Evolutionary conservation across 2,888 invertebrate species (phyloP), one percentile per base, ranked within the genome.

Genomic region (Callyntrura sp.): DNA sequence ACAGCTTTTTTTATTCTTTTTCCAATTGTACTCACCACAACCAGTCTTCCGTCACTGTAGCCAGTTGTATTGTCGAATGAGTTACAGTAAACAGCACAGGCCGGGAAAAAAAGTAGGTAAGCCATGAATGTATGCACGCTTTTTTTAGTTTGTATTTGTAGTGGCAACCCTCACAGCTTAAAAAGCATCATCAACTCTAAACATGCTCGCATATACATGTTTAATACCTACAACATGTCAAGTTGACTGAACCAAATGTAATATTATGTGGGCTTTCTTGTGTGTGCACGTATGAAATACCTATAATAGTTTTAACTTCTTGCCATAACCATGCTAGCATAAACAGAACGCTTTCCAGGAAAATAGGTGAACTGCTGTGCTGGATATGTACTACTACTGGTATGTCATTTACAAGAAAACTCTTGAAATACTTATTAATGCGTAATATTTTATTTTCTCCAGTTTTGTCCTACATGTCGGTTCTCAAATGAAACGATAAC

Each of bases 1-100:
- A 89, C 89, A 89, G 73, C 70, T 48, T 81, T 85, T 35, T 35
- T 85, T 85, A 85, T 88, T 79, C 73, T 68, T 79, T 78, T 89
- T 85, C 73, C 85, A 85, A 85, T 85, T 68, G 79, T 70, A 89
- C 23, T 81, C 79, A 62, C 62, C 81, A 81, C 81, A n/a, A 55
- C 51, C 28, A 83, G 76, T 62, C 76, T 76, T 76, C 48, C 81
- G 87, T 83, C 83, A 84, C 48, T 23, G 68, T 17, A 51, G 55
- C 51, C 51, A 76, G 84, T 78, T 78, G 78, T 78, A 78, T 57
- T 62, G 62, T 62, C 60, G 43, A 81, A 35, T 43, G 62, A 17
- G 14, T 20, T 76, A 12, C 17, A 20, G 8, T 17, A 45, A 62
- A 62, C 23, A 43, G 62, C 20, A 43, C 12, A n/a, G 60, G 81